These are phyloP conservation scores for Pelodiscus sinensis DNA, from an alignment of 2,113 vertebrate genomes.

Conservation along the genomic window DNA sequence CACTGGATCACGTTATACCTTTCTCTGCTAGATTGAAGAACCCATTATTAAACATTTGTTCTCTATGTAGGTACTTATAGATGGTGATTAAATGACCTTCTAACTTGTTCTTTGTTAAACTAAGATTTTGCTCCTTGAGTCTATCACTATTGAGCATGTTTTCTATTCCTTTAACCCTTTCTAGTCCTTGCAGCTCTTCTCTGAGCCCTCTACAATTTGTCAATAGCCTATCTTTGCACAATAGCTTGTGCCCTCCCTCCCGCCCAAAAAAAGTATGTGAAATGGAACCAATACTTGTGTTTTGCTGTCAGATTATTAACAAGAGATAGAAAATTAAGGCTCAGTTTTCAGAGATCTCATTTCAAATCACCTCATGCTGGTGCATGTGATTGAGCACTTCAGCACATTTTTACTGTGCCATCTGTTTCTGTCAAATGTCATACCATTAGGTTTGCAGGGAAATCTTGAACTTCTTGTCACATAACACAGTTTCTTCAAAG, in stretches of 20 bases:
- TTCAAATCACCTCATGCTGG: not conserved
- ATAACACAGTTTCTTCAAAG: conserved; percentile 9
- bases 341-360: not conserved
- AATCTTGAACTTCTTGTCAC: conserved; percentile 34
- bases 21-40: not conserved
- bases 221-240: fast-evolving
- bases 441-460: not conserved
- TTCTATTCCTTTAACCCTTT: not conserved
- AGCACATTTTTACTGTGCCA: not conserved
- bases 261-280: not conserved
- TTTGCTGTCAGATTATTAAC: not conserved
- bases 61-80: not conserved
- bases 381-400: not conserved
- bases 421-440: conserved; percentile 46
- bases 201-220: no score
- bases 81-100: not conserved
- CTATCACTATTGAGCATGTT: not conserved
- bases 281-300: not conserved
- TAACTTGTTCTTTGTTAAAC: not conserved
- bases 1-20: not conserved
- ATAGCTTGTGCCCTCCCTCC: not conserved
- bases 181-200: not conserved
- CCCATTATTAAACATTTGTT: not conserved
- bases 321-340: not conserved
- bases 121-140: not conserved